A percentile compares a stretch with the other conserved stretches of the same genome.
phyloP scores from a whole-genome alignment of 2,113 vertebrate genomes.

The Ramphastos sulfuratus region DNA sequence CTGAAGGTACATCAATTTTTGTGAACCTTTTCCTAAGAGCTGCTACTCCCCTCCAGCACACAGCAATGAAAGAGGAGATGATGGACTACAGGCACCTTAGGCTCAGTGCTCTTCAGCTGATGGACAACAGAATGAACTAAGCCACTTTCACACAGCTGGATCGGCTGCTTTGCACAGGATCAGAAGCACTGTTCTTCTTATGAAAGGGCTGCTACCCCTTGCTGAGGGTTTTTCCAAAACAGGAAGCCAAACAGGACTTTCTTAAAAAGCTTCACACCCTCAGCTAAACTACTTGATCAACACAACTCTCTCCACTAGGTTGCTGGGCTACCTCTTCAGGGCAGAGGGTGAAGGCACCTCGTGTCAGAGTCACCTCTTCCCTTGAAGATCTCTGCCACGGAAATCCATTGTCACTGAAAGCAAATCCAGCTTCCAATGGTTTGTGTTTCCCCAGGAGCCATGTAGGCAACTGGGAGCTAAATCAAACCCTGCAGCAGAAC shows the following conservation, averaged over 20 bases:
- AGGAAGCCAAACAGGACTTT: not conserved
- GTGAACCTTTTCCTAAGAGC: not conserved
- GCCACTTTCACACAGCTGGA: not conserved
- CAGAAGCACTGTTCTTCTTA: not conserved
- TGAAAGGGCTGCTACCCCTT: not conserved
- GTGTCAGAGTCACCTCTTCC: not conserved
- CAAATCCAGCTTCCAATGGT: not conserved
- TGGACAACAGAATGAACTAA: not conserved
- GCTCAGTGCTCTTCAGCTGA: not conserved
- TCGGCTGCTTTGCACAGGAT: not conserved
- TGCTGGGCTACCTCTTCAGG: not conserved
- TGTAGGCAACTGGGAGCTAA: not conserved
- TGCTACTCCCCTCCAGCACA: not conserved
- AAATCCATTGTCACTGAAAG: not conserved
- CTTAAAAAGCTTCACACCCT: not conserved
- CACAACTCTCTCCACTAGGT: not conserved
- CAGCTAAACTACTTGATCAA: not conserved
- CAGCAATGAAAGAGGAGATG: not conserved
- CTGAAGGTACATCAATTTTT: not conserved
- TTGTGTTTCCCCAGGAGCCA: not conserved
- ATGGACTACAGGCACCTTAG: fast-evolving
- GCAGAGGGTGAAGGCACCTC: not conserved
- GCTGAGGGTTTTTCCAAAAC: not conserved
- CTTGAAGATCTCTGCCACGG: not conserved
- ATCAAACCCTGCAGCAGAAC: not conserved